phyloP scores from a whole-genome alignment of 2,797 vertebrate genomes.

The Parauchenoglanis ngamensis region DNA sequence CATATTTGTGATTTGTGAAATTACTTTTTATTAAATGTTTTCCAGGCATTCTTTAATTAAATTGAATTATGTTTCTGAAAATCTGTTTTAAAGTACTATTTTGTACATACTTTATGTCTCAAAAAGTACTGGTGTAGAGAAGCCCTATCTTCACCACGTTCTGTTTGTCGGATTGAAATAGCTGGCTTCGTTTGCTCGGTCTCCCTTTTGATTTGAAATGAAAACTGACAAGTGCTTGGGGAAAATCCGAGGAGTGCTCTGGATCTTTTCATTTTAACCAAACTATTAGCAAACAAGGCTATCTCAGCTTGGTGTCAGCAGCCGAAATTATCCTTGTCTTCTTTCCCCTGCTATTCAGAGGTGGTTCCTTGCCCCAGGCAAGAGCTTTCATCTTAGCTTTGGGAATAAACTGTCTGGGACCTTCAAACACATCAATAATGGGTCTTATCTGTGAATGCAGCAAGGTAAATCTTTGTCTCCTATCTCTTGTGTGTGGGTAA shows the following conservation, averaged over 20 bases:
- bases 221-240: conserved; percentile 23
- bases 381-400: conserved; percentile 74
- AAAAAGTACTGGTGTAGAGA: not conserved
- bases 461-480: conserved; percentile 54
- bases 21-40: not conserved
- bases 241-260: conserved; percentile 28
- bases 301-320: conserved; percentile 49
- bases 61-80: not conserved
- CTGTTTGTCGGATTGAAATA: not conserved
- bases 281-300: conserved; percentile 44
- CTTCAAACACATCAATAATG: conserved; percentile 73
- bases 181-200: not conserved
- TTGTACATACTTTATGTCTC: not conserved
- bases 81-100: not conserved
- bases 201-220: conserved; percentile 10
- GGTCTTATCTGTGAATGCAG: conserved; percentile 54
- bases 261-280: conserved; percentile 48
- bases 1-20: not conserved
- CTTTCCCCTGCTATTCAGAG: conserved; percentile 62
- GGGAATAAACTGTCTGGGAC: conserved; percentile 64
- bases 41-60: not conserved
- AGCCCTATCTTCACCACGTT: not conserved
- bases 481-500: conserved; percentile 1
- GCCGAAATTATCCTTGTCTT: conserved; percentile 67
- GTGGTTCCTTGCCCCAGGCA: conserved; percentile 68